Evolutionary conservation across 2,113 vertebrate species (phyloP), one percentile per base, ranked within the genome.

Genomic region (Pachyramphus minor): DNA sequence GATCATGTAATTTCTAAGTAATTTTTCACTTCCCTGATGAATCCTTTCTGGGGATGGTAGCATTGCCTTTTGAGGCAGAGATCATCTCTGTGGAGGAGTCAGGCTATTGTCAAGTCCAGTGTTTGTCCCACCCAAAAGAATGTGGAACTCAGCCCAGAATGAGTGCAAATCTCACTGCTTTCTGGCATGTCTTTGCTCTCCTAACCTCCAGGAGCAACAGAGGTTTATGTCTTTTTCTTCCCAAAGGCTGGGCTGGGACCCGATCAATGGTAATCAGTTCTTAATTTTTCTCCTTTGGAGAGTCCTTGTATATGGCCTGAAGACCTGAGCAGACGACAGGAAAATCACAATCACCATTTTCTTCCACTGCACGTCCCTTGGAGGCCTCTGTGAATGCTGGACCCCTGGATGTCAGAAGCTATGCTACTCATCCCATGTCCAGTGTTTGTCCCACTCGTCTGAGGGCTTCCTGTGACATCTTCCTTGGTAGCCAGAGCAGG

Each of bases 341-440:
- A 21, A 80, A 91, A 75, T 60, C 39, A 33, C 2, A 12, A 27
- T 35, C 56, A 68, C 12, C 22, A 18, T 20, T 77, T 77, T 28
- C 18, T 37, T 50, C 0, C 0, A 5, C 56, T 68, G 39, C 37
- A 47, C 1, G 1, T 77, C 23, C 19, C 20, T 53, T 41, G 49
- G 59, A 87, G 1, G 7, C 14, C 27, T 76, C 68, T 41, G 39
- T 56, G 39, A 58, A 60, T n/a, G 21, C 30, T 67, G 66, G n/a
- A 22, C 0, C 1, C 53, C 35, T 67, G 77, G 39, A 30, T 35
- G 45, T 52, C 64, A 60, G 23, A 22, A 75, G 50, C 31, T 67
- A 50, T 77, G 76, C 55, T 88, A 18, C 44, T 74, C 5, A 1
- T 80, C 63, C 25, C 30, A 45, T n/a, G 59, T 37, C 52, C 64